Percentiles rank a stretch among this genome's conserved stretches.
phyloP scores from a whole-genome alignment of 1,140 invertebrate species.

The Zeugodacus cucurbitae region DNA sequence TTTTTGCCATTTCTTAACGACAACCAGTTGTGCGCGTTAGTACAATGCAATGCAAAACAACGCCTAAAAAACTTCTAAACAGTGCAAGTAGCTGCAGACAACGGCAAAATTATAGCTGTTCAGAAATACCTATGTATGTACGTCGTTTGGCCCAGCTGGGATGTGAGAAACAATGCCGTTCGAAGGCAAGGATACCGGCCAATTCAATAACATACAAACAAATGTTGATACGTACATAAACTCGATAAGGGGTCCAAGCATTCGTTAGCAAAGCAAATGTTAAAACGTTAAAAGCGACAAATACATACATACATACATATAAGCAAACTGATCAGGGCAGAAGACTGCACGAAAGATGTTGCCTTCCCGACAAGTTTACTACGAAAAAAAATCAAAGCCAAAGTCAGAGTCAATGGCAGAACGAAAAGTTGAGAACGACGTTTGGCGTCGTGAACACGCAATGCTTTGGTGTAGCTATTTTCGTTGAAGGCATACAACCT shows the following conservation, averaged over 20 bases:
- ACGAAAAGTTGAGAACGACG: not conserved
- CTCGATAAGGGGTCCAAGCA: not conserved
- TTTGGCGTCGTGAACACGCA: not conserved
- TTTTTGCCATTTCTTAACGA: not conserved
- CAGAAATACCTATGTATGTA: not conserved
- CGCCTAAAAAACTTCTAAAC: not conserved
- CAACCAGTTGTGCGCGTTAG: not conserved
- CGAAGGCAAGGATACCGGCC: not conserved
- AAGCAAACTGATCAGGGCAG: not conserved
- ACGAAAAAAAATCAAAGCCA: conserved; percentile 35
- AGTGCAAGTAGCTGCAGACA: conserved; percentile 2
- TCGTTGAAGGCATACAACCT: not conserved
- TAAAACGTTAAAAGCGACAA: not conserved
- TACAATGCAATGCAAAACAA: not conserved
- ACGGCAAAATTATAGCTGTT: not conserved
- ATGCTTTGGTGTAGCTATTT: not conserved
- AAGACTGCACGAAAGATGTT: not conserved
- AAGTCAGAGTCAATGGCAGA: conserved; percentile 33
- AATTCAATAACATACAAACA: not conserved
- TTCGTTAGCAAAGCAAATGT: not conserved
- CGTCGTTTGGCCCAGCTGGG: not conserved
- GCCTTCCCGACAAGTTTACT: not conserved
- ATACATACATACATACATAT: too few relatives aligned
- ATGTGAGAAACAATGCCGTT: not conserved
- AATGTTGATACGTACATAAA: not conserved